phyloP scores from a whole-genome alignment of 2,888 invertebrate species.

The Melanostoma scalare region DNA sequence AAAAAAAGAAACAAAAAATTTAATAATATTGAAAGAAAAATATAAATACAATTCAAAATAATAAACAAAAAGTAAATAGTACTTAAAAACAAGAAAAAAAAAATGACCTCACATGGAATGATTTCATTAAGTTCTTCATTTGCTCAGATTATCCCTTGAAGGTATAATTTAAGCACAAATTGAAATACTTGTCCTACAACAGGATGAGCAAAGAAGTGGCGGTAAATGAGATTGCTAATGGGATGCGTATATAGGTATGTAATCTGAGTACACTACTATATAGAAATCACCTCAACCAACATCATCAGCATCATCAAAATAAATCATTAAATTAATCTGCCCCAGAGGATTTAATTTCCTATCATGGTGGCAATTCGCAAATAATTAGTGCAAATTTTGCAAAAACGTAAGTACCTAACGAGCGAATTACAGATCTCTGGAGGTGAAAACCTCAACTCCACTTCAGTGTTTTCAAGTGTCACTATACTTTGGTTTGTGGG shows the following conservation, averaged over 20 bases:
- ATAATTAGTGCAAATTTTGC: constrained; percentile 66
- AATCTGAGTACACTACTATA: background rate
- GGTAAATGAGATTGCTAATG: constrained; percentile 51
- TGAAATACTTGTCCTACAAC: constrained; percentile 39
- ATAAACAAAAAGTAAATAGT: constrained; percentile 67
- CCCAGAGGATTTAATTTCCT: constrained; percentile 64
- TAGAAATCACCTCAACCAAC: constrained; percentile 24
- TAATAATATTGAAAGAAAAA: constrained; percentile 7
- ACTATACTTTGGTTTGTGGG: constrained; percentile 14
- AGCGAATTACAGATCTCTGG: constrained; percentile 69
- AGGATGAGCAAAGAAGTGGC: constrained; percentile 62
- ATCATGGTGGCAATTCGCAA: constrained; percentile 62
- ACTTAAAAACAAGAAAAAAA: constrained; percentile 33
- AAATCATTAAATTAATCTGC: constrained; percentile 74
- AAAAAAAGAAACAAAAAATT: constrained; percentile 50
- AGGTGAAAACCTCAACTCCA: constrained; percentile 68
- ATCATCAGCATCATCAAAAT: constrained; percentile 52
- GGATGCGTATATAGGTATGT: background rate
- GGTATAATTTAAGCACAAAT: constrained; percentile 16
- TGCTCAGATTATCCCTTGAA: constrained; percentile 30
- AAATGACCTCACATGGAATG: background rate
- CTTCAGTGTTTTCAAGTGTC: constrained; percentile 63
- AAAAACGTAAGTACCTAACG: constrained; percentile 52
- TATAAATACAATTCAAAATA: constrained; percentile 42
- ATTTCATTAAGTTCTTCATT: constrained; percentile 5